Conservation (phyloP, 1,140 invertebrate species). For the Apocrypta bakeri region DNA sequence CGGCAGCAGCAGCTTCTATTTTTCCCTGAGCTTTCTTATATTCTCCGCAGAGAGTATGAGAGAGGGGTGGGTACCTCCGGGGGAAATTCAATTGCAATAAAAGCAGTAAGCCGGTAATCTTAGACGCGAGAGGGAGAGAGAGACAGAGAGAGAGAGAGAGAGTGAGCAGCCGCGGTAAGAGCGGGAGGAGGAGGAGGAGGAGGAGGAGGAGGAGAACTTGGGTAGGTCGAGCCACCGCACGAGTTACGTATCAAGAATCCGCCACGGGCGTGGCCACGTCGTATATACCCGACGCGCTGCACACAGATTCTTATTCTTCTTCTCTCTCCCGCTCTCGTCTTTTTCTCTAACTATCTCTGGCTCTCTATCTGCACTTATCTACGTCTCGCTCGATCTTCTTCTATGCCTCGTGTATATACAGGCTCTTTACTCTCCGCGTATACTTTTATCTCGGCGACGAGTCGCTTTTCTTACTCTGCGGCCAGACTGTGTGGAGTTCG, state of each 20-base stretch:
- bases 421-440: conserved; percentile 46
- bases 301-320: conserved; percentile 64
- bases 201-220: conserved; percentile 61
- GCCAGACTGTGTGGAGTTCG: neutral
- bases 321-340: conserved; percentile 50
- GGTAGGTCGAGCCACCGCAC: conserved; percentile 74
- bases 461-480: conserved; percentile 37
- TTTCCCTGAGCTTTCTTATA: neutral
- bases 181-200: conserved; percentile 46
- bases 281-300: conserved; percentile 44
- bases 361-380: conserved; percentile 15
- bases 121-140: conserved; percentile 49
- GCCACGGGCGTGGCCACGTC: conserved; percentile 73
- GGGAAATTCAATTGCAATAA: conserved; percentile 73
- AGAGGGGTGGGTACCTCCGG: conserved; percentile 35
- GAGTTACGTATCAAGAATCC: conserved; percentile 75
- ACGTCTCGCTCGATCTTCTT: conserved; percentile 8
- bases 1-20: conserved; percentile 33
- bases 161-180: too few relatives aligned
- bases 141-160: too few relatives aligned
- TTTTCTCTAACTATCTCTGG: conserved; percentile 46
- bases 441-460: conserved; percentile 44
- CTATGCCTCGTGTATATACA: neutral
- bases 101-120: conserved; percentile 68
- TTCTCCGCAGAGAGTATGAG: neutral